Evolutionary conservation across 2,888 invertebrate species (phyloP), one percentile per base, ranked within the genome.

Genomic region (Lapara coniferarum): DNA sequence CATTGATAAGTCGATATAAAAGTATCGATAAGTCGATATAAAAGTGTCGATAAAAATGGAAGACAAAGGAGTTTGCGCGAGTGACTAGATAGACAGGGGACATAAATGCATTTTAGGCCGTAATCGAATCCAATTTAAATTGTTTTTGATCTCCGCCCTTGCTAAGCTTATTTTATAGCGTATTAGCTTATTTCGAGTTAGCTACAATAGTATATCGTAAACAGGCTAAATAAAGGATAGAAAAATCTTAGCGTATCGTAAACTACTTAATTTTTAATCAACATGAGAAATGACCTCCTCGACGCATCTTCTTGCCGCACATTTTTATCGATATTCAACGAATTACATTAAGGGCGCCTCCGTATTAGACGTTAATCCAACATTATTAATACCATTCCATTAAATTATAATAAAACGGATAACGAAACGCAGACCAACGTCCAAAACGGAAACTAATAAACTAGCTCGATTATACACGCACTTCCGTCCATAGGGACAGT

Each of bases 21-120:
- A 63, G 49, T 49, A 49, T 63, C 63, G 19, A n/a, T n/a, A n/a
- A n/a, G 46, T 63, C 59, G 59, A 63, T 63, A 63, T 46, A 63
- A 49, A 63, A 63, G 49, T 49, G 19, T 63, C 63, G 19, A 63
- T 63, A 49, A 63, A 63, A 63, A 25, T 63, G 63, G 63, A 63
- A 63, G 63, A 63, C 63, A 16, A 63, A 63, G 19, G 63, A 63
- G 63, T 63, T 63, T 63, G 63, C 63, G 63, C 63, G 49, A 63
- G 16, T 63, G 63, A 63, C 63, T 63, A 63, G 63, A 19, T 63
- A 49, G 19, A 63, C 63, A 46, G 19, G 63, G 49, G 19, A 19
- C 49, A 63, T 63, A 63, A 63, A 63, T 63, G 63, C 49, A 63
- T 16, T 49, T 63, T 63, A 63, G 63, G 63, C 63, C 49, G 49